Percentiles rank a stretch among this genome's conserved stretches.
Conservation (phyloP, 2,888 invertebrate species). For the Oscheius sp. region DNA sequence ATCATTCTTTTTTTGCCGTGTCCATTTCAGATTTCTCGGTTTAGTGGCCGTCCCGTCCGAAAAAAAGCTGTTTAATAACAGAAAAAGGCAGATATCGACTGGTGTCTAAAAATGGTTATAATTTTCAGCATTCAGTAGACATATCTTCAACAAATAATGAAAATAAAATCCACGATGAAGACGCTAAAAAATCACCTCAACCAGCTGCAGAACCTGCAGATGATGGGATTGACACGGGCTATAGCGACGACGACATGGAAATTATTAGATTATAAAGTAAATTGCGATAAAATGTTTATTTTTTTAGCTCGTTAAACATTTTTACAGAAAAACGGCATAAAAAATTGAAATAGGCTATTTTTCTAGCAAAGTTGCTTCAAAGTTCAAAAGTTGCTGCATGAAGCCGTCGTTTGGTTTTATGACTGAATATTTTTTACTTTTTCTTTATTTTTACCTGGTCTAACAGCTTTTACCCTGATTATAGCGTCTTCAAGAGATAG, state of each 20-base stretch:
- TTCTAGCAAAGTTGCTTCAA: constrained; percentile 37
- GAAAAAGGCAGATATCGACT: neutral
- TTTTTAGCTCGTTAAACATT: neutral
- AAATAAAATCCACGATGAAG: neutral
- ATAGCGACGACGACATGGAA: constrained; percentile 16
- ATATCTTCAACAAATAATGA: too few species aligned
- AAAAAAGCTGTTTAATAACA: neutral
- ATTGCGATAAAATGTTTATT: too few species aligned
- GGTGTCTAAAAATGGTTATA: neutral
- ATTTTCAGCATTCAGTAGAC: neutral
- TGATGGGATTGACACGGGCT: constrained; percentile 19
- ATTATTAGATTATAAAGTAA: constrained; percentile 14
- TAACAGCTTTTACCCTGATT: neutral
- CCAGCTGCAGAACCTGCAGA: neutral
- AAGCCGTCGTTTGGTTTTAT: constrained; percentile 65
- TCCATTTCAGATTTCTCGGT: too few species aligned
- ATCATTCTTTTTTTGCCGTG: too few species aligned
- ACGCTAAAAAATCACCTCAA: neutral
- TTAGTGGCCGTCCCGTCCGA: too few species aligned
- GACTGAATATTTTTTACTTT: constrained; percentile 40
- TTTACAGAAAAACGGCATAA: too few species aligned
- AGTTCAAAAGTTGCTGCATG: constrained; percentile 55
- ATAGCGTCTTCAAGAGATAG: neutral
- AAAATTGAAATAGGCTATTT: neutral
- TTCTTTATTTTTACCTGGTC: constrained; percentile 1